Evolutionary conservation across 2,113 vertebrate species (phyloP).

Genomic region (Eulacestoma nigropectus): DNA sequence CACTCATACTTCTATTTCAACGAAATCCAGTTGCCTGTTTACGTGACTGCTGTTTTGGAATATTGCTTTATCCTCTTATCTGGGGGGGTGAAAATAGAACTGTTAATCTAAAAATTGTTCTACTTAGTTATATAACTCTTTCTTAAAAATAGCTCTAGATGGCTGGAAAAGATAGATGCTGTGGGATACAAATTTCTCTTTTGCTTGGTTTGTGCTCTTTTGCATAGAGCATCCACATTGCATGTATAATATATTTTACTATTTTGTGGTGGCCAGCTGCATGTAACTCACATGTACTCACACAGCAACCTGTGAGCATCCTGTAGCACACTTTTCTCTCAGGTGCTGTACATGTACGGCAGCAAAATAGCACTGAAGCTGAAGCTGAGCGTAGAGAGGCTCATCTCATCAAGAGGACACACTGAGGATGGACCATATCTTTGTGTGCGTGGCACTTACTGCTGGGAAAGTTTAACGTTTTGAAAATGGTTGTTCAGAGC

Average conservation of each 20-base stretch:
- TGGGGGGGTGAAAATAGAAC: not conserved
- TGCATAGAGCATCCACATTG: too few relatives aligned
- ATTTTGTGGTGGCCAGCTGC: not conserved
- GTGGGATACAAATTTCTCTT: not conserved
- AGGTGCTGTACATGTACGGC: fast-evolving
- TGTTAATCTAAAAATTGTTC: conserved; percentile 37
- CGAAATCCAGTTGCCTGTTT: not conserved
- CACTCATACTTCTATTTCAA: not conserved
- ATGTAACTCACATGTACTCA: not conserved
- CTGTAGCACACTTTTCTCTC: not conserved
- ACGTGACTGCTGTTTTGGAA: not conserved
- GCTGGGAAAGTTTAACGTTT: not conserved
- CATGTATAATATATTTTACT: not conserved
- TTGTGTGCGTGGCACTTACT: not conserved
- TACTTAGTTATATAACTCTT: conserved; percentile 25
- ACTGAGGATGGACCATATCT: not conserved
- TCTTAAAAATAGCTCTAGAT: conserved; percentile 39
- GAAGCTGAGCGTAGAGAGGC: not conserved
- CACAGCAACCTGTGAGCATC: not conserved
- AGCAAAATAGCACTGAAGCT: not conserved
- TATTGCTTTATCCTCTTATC: conserved; percentile 37
- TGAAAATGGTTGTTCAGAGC: not conserved
- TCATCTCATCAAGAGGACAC: not conserved
- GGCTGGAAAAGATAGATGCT: not conserved
- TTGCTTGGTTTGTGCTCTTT: not conserved